Conservation (phyloP, 1,140 invertebrate genomes). For the Meteorus sp. region DNA sequence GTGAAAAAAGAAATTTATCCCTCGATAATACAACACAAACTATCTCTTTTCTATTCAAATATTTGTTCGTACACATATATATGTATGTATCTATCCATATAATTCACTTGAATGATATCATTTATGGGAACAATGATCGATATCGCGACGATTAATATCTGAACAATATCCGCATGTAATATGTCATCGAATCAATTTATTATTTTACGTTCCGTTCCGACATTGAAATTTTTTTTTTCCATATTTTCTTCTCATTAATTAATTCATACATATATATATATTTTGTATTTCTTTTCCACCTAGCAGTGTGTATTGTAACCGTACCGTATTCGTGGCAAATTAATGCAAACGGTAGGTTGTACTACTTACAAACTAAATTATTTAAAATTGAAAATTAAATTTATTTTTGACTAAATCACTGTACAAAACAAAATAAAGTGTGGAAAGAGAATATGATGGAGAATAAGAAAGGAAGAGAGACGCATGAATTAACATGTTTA, state of each 20-base stretch:
- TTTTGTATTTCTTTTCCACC: no score
- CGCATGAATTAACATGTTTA: conserved; percentile 1
- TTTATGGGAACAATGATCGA: not conserved
- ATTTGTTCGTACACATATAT: no score
- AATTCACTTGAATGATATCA: not conserved
- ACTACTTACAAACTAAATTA: not conserved
- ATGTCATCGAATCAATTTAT: not conserved
- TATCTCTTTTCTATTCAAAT: no score
- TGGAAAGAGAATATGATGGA: conserved; percentile 4
- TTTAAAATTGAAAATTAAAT: not conserved
- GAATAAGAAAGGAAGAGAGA: conserved; percentile 18
- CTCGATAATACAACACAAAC: no score
- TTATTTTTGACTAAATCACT: conserved; percentile 32
- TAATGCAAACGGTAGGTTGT: not conserved
- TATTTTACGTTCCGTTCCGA: no score
- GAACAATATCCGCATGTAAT: no score
- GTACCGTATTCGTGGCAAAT: not conserved
- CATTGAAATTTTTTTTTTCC: no score
- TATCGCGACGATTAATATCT: not conserved
- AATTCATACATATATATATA: no score
- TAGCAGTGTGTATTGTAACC: not conserved
- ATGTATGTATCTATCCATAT: not conserved
- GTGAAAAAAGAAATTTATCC: no score
- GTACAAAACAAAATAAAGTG: conserved; percentile 35
- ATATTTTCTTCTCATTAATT: no score